A percentile compares a stretch with the other conserved stretches of the same genome.
Evolutionary conservation across 1,140 invertebrate genomes (phyloP).

Genomic region (Penaeus vannamei): DNA sequence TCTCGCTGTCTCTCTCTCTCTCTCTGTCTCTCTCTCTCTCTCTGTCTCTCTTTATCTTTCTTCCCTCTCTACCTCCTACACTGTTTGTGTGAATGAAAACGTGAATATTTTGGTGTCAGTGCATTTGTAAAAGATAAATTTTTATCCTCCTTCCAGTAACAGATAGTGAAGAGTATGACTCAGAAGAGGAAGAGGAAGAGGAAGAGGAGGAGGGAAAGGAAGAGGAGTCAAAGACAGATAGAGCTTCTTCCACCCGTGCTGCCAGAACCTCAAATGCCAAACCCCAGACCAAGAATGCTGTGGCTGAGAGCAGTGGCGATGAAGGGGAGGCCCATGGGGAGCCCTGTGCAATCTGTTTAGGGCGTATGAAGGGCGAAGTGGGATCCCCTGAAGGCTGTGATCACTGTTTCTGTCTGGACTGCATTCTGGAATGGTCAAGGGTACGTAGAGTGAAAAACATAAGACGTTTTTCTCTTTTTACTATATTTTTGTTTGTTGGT

Average conservation of each 20-base stretch:
- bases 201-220: not conserved
- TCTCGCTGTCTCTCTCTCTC: too few relatives aligned
- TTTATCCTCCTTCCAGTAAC: constrained; percentile 25
- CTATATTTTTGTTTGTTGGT: too few relatives aligned
- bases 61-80: too few relatives aligned
- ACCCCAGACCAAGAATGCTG: not conserved
- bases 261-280: not conserved
- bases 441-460: not conserved
- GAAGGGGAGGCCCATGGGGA: constrained; percentile 66
- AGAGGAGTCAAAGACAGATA: not conserved
- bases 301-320: not conserved
- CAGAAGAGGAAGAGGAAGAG: constrained; percentile 34
- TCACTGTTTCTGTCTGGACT: constrained; percentile 90
- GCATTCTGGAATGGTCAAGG: constrained; percentile 76
- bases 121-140: too few relatives aligned
- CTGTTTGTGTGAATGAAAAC: too few relatives aligned
- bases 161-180: constrained; percentile 51
- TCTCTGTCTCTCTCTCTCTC: too few relatives aligned
- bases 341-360: constrained; percentile 76
- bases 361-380: constrained; percentile 77
- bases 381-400: constrained; percentile 90
- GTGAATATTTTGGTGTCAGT: too few relatives aligned
- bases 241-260: too few relatives aligned
- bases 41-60: too few relatives aligned
- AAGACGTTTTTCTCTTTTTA: too few relatives aligned